Conservation (phyloP, 2,113 vertebrate species). For the Macrotus californicus region DNA sequence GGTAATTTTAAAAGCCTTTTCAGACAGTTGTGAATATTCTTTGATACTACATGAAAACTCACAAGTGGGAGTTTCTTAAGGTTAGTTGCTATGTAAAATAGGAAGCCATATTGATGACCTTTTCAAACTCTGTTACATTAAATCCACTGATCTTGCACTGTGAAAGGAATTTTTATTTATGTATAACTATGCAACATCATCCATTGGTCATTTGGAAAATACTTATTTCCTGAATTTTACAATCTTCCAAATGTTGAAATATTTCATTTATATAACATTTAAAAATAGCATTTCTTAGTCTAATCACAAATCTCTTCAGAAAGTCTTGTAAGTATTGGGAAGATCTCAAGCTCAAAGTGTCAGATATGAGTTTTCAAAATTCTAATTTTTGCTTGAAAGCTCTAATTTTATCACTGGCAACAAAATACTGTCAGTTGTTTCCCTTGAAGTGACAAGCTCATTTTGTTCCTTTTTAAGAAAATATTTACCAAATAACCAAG, state of each 20-base stretch:
- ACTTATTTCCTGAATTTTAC: neutral
- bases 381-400: constrained; percentile 1
- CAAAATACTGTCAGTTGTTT: neutral
- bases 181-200: constrained; percentile 21
- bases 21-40: neutral
- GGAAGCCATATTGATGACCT: neutral
- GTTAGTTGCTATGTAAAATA: neutral
- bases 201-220: constrained; percentile 2
- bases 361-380: neutral
- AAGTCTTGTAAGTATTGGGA: neutral
- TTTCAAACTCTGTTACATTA: constrained; percentile 3
- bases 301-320: neutral
- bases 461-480: neutral
- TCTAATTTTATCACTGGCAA: constrained; percentile 10
- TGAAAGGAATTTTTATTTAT: neutral
- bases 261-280: neutral
- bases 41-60: neutral
- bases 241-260: neutral
- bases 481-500: neutral
- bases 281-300: constrained; percentile 7
- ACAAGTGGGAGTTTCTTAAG: neutral
- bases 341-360: neutral
- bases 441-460: neutral
- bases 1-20: neutral
- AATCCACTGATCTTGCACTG: neutral